Evolutionary conservation across 2,797 vertebrate genomes (phyloP).

Genomic region (Rousettus madagascariensis): DNA sequence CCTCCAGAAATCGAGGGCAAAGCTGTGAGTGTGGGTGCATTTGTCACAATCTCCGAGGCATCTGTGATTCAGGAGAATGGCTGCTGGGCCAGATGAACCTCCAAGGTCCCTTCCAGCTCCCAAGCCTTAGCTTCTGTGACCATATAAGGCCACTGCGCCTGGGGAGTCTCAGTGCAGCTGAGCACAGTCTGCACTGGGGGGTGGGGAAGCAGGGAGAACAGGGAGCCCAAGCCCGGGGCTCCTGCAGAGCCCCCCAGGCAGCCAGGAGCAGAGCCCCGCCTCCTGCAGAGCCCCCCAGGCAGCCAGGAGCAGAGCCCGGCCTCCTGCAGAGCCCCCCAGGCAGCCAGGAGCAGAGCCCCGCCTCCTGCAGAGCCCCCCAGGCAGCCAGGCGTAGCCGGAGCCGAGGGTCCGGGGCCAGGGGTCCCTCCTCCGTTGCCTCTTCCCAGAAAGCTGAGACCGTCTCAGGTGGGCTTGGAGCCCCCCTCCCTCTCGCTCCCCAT

Average conservation of each 20-base stretch:
- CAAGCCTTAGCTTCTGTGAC: conserved; percentile 60
- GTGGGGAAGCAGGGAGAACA: not conserved
- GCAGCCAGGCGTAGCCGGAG: not conserved
- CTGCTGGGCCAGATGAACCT: conserved; percentile 16
- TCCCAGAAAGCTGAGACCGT: not conserved
- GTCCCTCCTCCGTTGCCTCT: not conserved
- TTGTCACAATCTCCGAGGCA: not conserved
- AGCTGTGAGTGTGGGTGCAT: not conserved
- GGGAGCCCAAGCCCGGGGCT: not conserved
- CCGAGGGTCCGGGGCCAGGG: accelerated
- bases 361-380: too few species aligned
- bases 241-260: not conserved
- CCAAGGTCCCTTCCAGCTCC: conserved; percentile 50
- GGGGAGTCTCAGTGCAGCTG: conserved; percentile 24
- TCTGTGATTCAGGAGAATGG: conserved; percentile 30
- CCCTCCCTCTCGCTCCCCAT: not conserved
- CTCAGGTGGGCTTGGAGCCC: accelerated
- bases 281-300: not conserved
- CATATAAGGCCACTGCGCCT: conserved; percentile 70
- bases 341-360: not conserved
- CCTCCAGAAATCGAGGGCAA: not conserved
- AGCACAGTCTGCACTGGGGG: not conserved
- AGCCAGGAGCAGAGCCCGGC: too few species aligned
- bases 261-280: not conserved
- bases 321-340: not conserved